Evolutionary conservation across 2,888 invertebrate species (phyloP).

Genomic region (Temnothorax unifasciatus): DNA sequence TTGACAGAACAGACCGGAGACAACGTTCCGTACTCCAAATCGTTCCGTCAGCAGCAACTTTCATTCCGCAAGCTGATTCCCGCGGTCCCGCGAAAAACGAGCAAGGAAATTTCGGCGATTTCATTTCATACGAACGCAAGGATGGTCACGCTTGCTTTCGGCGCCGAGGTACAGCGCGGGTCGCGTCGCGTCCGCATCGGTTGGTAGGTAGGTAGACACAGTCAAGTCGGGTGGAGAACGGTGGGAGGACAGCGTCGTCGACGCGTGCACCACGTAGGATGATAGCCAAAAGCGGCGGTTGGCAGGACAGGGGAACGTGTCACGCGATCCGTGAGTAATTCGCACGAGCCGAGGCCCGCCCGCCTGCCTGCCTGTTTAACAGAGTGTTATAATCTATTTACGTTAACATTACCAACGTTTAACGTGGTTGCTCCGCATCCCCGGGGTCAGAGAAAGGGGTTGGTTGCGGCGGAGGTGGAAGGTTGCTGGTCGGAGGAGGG

Average conservation of each 20-base stretch:
- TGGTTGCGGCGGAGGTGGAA: conserved; percentile 69
- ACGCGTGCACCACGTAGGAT: conserved; percentile 82
- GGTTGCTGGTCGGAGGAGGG: conserved; percentile 70
- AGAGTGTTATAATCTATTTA: conserved; percentile 87
- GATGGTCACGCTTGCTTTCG: conserved; percentile 72
- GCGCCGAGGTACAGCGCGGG: conserved; percentile 67
- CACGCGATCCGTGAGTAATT: conserved; percentile 86
- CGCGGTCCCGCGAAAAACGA: conserved; percentile 47
- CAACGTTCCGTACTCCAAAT: background rate
- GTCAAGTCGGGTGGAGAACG: conserved; percentile 59
- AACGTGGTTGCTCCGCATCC: conserved; percentile 84
- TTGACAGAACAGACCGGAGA: conserved; percentile 22
- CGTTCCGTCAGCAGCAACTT: conserved; percentile 46
- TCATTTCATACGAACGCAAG: conserved; percentile 60
- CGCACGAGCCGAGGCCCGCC: conserved; percentile 82
- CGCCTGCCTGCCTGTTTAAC: conserved; percentile 85
- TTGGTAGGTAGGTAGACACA: conserved; percentile 59
- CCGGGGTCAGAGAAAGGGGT: conserved; percentile 82
- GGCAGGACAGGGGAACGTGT: conserved; percentile 86
- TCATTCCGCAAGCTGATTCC: conserved; percentile 32
- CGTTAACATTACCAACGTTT: conserved; percentile 87
- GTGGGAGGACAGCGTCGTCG: conserved; percentile 77
- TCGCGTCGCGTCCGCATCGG: conserved; percentile 68
- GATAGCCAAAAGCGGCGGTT: conserved; percentile 85
- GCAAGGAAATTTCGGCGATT: conserved; percentile 55